phyloP scores from a whole-genome alignment of 2,888 invertebrate genomes.

The Synanthedon myopaeformis region DNA sequence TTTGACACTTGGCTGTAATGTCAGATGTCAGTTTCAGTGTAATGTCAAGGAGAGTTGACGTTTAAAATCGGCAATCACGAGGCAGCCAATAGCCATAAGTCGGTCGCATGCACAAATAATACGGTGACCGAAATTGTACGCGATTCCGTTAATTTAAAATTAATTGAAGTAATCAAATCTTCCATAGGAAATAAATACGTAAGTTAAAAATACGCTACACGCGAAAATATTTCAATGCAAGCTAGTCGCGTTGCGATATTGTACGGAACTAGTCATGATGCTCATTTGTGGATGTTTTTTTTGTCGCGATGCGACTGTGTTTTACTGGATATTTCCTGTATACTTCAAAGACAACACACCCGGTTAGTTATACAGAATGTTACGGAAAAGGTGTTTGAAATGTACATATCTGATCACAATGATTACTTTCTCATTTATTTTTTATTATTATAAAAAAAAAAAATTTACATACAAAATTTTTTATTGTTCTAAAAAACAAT shows the following conservation, averaged over 20 bases:
- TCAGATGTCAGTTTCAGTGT: background rate
- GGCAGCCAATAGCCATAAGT: conserved; percentile 4
- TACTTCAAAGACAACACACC: no score
- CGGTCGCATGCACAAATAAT: conserved; percentile 51
- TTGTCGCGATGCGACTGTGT: conserved; percentile 22
- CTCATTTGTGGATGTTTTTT: conserved; percentile 41
- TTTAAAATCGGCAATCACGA: conserved; percentile 3
- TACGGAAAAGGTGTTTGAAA: no score
- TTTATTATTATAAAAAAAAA: no score
- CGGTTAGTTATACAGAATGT: no score
- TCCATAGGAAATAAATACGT: conserved; percentile 64
- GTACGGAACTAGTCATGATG: conserved; percentile 37
- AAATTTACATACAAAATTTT: no score
- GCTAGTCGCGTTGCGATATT: conserved; percentile 15
- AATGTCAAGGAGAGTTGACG: conserved; percentile 17
- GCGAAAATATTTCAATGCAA: conserved; percentile 40
- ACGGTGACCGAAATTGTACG: conserved; percentile 38
- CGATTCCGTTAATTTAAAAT: conserved; percentile 32
- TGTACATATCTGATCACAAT: no score
- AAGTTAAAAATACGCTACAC: conserved; percentile 43
- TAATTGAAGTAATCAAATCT: conserved; percentile 54
- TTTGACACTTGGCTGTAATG: no score
- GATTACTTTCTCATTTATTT: no score
- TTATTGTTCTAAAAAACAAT: no score
- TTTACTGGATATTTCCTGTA: background rate